Conservation (phyloP, 2,113 vertebrate genomes). For the Rhipidura dahli region DNA sequence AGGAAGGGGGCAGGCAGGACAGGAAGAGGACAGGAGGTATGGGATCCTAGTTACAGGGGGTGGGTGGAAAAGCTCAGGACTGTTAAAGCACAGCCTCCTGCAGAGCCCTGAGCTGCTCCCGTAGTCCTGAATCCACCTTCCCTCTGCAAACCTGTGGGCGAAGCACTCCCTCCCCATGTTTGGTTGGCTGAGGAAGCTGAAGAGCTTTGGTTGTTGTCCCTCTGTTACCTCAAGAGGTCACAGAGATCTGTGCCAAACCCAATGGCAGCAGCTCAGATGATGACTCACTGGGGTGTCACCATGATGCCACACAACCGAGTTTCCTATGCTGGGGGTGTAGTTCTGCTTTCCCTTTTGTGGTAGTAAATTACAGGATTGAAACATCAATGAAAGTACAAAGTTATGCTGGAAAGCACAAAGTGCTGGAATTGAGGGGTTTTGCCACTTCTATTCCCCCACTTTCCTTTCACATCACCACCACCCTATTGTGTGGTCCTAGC, state of each 20-base stretch:
- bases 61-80: background rate
- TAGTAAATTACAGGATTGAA: background rate
- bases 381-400: background rate
- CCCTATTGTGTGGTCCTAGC: background rate
- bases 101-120: background rate
- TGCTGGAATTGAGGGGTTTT: background rate
- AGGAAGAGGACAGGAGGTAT: background rate
- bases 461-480: background rate
- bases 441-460: background rate
- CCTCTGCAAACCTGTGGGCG: background rate
- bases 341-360: background rate
- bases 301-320: background rate
- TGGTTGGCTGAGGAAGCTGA: background rate
- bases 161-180: rapidly evolving
- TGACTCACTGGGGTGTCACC: background rate
- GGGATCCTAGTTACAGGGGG: background rate
- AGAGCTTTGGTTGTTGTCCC: background rate
- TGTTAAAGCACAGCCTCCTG: background rate
- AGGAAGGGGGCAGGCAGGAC: background rate
- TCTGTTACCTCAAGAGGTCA: background rate
- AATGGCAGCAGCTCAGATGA: background rate
- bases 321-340: background rate
- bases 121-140: background rate
- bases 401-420: background rate
- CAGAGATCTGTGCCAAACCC: background rate